These are phyloP conservation scores for Apis dorsata DNA, from an alignment of 1,140 invertebrate genomes.

Conservation along the genomic window DNA sequence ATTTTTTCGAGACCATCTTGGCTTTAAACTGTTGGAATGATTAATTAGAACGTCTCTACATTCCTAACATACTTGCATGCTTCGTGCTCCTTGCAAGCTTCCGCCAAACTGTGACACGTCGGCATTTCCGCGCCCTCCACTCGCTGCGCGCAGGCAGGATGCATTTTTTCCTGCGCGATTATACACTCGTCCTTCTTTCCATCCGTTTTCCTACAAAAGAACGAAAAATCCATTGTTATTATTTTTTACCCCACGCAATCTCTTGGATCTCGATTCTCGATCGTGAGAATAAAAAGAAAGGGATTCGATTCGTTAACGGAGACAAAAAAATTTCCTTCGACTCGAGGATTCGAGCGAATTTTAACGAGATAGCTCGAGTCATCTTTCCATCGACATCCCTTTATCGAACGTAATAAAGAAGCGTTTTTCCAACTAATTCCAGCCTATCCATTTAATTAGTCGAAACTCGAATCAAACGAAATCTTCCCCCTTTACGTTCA, in stretches of 20 bases:
- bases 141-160: slow-evolving; percentile 91
- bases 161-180: slow-evolving; percentile 91
- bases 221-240: background rate
- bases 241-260: background rate
- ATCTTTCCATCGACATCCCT: background rate
- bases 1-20: background rate
- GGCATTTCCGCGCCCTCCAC: slow-evolving; percentile 86
- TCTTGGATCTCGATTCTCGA: background rate
- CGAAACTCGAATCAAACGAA: background rate
- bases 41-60: background rate
- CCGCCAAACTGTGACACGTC: slow-evolving; percentile 89
- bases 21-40: background rate
- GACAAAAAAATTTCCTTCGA: slow-evolving; percentile 55
- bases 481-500: background rate
- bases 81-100: slow-evolving; percentile 87
- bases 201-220: slow-evolving; percentile 85
- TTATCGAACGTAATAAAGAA: too few relatives aligned
- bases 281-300: background rate
- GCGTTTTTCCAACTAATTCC: background rate
- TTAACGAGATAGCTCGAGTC: too few relatives aligned
- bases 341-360: background rate
- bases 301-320: slow-evolving; percentile 2
- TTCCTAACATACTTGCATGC: slow-evolving; percentile 83
- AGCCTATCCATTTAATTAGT: background rate
- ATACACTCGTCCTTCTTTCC: slow-evolving; percentile 91